phyloP scores from a whole-genome alignment of 2,797 vertebrate genomes.

The Avahi laniger region DNA sequence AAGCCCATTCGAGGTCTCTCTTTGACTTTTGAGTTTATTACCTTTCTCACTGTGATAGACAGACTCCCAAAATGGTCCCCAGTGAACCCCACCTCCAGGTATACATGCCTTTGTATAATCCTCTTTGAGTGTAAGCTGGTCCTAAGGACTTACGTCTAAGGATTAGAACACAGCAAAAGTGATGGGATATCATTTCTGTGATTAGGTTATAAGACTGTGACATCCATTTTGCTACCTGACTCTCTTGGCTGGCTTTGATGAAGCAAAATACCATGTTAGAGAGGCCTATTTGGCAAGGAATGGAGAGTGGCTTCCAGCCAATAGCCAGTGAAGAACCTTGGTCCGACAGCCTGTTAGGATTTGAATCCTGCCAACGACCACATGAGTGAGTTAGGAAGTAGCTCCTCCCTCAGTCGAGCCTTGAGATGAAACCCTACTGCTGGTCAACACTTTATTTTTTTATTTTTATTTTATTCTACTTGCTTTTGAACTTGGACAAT shows the following conservation, averaged over 20 bases:
- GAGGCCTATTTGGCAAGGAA: background rate
- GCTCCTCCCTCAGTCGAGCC: background rate
- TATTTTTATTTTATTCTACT: no score
- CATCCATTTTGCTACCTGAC: slow-evolving; percentile 24
- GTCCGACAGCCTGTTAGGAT: background rate
- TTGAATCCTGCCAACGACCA: background rate
- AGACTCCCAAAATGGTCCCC: background rate
- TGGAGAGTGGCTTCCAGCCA: background rate
- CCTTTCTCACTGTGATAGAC: background rate
- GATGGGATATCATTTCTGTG: background rate
- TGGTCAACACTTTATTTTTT: background rate
- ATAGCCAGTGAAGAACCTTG: background rate
- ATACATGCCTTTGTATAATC: background rate
- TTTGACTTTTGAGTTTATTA: slow-evolving; percentile 34
- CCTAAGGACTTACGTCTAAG: background rate
- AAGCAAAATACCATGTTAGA: background rate
- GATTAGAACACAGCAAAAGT: slow-evolving; percentile 17
- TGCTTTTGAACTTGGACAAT: no score
- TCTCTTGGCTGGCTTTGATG: slow-evolving; percentile 23
- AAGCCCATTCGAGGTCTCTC: slow-evolving; percentile 32
- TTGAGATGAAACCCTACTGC: background rate
- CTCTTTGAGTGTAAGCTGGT: background rate
- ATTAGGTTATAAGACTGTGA: background rate
- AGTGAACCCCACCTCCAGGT: background rate
- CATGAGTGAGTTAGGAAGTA: background rate